Base-by-base conservation (phyloP, 2,888 invertebrate species). In the Cheiracanthium punctorium region DNA sequence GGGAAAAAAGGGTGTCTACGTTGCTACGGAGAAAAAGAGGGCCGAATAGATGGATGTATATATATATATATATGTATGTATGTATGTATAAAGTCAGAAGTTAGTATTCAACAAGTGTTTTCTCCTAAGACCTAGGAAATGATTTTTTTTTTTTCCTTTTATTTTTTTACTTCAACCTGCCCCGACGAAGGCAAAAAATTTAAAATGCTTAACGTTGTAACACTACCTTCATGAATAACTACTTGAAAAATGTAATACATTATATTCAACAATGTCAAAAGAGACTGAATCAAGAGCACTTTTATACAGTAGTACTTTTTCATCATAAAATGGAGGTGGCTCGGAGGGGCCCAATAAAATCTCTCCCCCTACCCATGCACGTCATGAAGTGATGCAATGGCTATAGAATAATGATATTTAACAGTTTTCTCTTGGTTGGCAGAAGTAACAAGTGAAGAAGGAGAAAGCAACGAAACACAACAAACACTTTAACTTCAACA, bases 221-320 rank as follows among this genome's bases (percentile, higher is more conserved):
- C 81, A 10, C 86, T 87, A 87, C 81, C 52, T 86, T 87, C 77
- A 72, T 81, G 76, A 81, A 81, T 77, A 75, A 43, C 86, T 87
- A 87, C 86, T 87, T 87, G 86, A 81, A 87, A 87, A 87, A 87
- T 81, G 75, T 80, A 87, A 87, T 87, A 87, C 81, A n/a, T n/a
- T n/a, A n/a, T n/a, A 87, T 87, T 87, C 86, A 87, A 87, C 86
- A 87, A 87, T 87, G 86, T 87, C 86, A 87, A 87, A 87, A 87
- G 86, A 87, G 86, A 87, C 86, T 87, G 81, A 87, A 87, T 87
- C 86, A 87, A 87, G 86, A 87, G 86, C 86, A 87, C 86, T 87
- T 87, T n/a, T n/a, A n/a, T n/a, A 81, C 72, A 87, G 77, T 87
- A 87, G 86, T 87, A 87, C 86, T 87, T 77, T 80, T 79, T 65